Percentiles rank a stretch among this genome's conserved stretches.
phyloP scores from a whole-genome alignment of 2,888 invertebrate species.

The Mayetiola destructor region DNA sequence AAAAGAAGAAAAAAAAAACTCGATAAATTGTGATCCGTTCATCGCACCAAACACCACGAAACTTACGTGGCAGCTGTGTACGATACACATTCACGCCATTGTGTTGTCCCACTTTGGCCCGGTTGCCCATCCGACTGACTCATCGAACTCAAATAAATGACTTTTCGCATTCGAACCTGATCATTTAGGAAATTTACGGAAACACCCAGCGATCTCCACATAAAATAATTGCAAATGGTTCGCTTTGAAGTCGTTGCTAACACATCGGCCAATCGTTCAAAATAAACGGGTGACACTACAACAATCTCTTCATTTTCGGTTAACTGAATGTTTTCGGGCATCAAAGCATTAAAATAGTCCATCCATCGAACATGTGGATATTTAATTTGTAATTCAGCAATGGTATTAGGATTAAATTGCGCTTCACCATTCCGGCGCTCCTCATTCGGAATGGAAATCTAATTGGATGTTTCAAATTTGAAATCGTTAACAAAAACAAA shows the following conservation, averaged over 20 bases:
- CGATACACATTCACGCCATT: slow-evolving; percentile 14
- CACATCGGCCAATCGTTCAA: slow-evolving; percentile 44
- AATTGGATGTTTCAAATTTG: slow-evolving; percentile 20
- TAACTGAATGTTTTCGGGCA: slow-evolving; percentile 46
- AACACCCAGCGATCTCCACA: slow-evolving; percentile 47
- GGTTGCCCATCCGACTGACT: neutral
- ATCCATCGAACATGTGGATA: slow-evolving; percentile 38
- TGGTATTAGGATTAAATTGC: slow-evolving; percentile 72
- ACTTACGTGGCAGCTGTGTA: neutral
- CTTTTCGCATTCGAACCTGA: slow-evolving; percentile 1
- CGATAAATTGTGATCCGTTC: neutral
- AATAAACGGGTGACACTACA: slow-evolving; percentile 61
- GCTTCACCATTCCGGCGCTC: slow-evolving; percentile 70
- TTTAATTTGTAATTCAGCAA: slow-evolving; percentile 49
- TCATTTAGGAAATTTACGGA: slow-evolving; percentile 1
- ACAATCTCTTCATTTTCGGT: slow-evolving; percentile 53
- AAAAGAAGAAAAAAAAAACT: neutral
- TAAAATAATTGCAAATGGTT: slow-evolving; percentile 58
- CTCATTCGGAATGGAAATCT: slow-evolving; percentile 67
- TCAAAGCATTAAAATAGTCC: slow-evolving; percentile 33
- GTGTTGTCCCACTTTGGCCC: neutral
- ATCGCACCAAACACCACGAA: neutral
- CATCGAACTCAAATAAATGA: neutral
- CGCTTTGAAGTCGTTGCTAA: slow-evolving; percentile 24
- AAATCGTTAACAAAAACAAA: neutral